A percentile compares a stretch with the other conserved stretches of the same genome.
Conservation (phyloP, 2,113 vertebrate genomes). For the Mus pahari region DNA sequence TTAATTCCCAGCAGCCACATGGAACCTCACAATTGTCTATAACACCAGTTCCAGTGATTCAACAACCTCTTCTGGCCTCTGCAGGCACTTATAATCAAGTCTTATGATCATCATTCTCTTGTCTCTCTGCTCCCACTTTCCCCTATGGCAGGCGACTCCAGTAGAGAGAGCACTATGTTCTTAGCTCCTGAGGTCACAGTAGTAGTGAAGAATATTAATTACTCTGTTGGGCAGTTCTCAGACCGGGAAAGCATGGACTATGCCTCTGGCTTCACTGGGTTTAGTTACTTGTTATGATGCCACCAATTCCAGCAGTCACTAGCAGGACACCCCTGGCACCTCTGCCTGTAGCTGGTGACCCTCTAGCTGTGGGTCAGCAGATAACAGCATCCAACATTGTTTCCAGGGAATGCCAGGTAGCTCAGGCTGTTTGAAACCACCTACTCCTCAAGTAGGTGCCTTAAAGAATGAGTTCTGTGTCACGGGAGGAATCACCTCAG, state of each 20-base stretch:
- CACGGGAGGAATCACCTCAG: background rate
- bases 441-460: background rate
- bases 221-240: background rate
- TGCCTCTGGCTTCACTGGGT: background rate
- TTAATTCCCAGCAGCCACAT: background rate
- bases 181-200: background rate
- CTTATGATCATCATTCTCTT: no score
- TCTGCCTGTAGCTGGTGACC: background rate
- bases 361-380: background rate
- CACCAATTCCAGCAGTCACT: background rate
- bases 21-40: background rate
- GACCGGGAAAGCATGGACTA: background rate
- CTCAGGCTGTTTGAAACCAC: background rate
- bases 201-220: background rate
- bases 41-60: background rate
- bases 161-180: background rate
- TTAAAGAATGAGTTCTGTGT: background rate
- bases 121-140: background rate
- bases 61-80: background rate
- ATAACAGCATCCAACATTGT: no score
- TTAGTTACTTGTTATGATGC: background rate
- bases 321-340: background rate
- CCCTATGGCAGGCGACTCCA: background rate
- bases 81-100: background rate
- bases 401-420: background rate